phyloP scores from a whole-genome alignment of 2,888 invertebrate species.

The Cryptophagus acutangulus region DNA sequence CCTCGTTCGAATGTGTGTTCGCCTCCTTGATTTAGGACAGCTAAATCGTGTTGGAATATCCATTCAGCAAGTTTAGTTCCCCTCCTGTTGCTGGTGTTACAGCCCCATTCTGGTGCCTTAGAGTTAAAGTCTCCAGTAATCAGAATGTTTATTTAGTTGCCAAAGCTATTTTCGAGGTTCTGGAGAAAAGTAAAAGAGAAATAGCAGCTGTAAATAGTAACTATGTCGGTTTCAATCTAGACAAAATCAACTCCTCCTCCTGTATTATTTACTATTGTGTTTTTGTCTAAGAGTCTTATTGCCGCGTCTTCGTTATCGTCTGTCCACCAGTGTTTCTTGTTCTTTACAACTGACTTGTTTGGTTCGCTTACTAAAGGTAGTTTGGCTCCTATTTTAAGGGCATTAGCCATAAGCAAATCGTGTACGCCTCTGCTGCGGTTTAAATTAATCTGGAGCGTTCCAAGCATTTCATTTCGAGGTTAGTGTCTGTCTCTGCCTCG shows the following conservation, averaged over 20 bases:
- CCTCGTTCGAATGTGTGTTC: background rate
- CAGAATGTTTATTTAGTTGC: conserved; percentile 1
- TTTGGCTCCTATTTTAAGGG: conserved; percentile 9
- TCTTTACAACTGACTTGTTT: conserved; percentile 1
- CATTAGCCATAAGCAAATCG: conserved; percentile 14
- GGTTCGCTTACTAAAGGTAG: conserved; percentile 16
- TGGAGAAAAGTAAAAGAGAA: conserved; percentile 5
- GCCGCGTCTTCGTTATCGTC: conserved; percentile 10
- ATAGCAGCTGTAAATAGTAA: conserved; percentile 9
- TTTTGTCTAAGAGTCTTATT: conserved; percentile 3
- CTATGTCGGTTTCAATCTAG: conserved; percentile 8
- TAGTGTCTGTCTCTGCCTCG: background rate
- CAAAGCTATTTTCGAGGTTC: no score
- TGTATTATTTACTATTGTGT: background rate
- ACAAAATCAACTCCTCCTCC: conserved; percentile 7
- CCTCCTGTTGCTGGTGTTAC: background rate
- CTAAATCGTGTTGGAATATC: background rate
- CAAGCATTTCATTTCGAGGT: background rate
- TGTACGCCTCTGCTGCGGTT: conserved; percentile 9
- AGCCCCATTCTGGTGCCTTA: background rate
- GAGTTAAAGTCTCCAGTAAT: background rate
- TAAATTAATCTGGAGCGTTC: conserved; percentile 10
- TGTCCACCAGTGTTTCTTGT: conserved; percentile 4
- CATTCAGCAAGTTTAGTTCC: background rate
- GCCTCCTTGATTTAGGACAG: background rate